Conservation (phyloP, 2,797 vertebrate genomes). For the Streptopelia turtur region DNA sequence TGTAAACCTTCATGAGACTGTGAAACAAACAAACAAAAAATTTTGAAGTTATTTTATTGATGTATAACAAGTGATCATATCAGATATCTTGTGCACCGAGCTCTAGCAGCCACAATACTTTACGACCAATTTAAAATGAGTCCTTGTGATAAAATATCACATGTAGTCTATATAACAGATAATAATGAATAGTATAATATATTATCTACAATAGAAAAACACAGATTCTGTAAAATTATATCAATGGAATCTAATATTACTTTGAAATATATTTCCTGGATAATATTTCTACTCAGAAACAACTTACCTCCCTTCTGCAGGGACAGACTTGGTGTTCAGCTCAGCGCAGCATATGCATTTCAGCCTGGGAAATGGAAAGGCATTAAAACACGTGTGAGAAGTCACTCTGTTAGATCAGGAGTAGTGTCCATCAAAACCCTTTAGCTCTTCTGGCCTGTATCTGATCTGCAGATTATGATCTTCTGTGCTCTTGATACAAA, state of each 20-base stretch:
- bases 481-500: neutral
- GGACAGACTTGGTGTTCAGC: neutral
- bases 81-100: neutral
- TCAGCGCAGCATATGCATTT: neutral
- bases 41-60: constrained; percentile 16
- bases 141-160: constrained; percentile 44
- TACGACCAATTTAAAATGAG: constrained; percentile 24
- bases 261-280: constrained; percentile 29
- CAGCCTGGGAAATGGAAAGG: neutral
- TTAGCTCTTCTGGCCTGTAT: neutral
- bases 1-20: neutral
- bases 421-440: neutral
- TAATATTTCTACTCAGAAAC: constrained; percentile 11
- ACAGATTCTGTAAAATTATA: constrained; percentile 38
- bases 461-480: neutral
- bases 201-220: constrained; percentile 15
- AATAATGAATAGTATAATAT: neutral
- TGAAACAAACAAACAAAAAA: constrained; percentile 23
- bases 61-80: neutral
- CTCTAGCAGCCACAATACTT: constrained; percentile 12
- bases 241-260: neutral
- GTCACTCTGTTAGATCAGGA: neutral
- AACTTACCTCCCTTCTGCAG: neutral
- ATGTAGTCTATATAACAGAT: neutral
- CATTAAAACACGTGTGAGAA: neutral